Conservation (phyloP, 2,888 invertebrate species). For the Heteromurus nitidus region DNA sequence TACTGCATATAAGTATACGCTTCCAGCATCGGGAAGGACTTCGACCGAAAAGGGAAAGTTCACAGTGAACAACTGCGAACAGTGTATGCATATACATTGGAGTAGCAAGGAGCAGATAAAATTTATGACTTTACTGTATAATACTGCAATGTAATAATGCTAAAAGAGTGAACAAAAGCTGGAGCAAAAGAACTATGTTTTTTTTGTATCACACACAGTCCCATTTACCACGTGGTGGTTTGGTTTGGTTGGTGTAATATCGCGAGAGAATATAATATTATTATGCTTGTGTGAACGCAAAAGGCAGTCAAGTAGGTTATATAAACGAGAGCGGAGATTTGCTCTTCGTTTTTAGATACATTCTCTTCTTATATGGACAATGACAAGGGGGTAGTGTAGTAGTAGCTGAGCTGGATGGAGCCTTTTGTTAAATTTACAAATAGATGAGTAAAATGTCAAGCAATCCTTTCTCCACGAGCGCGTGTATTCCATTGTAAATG, state of each 20-base stretch:
- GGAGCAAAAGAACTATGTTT: constrained; percentile 16
- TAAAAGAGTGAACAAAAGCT: constrained; percentile 25
- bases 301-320: no score
- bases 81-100: background rate
- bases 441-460: background rate
- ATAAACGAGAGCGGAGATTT: no score
- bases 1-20: no score
- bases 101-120: constrained; percentile 3
- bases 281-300: no score
- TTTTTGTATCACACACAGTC: background rate
- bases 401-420: no score
- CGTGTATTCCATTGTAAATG: no score
- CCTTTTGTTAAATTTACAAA: background rate
- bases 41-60: background rate
- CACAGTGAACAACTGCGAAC: background rate
- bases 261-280: background rate
- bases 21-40: no score
- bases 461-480: background rate
- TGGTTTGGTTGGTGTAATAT: no score
- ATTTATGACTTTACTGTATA: constrained; percentile 41
- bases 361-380: no score
- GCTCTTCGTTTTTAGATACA: no score
- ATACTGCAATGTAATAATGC: constrained; percentile 37
- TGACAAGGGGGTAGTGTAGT: no score
- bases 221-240: background rate